Base-by-base conservation (phyloP, 2,888 invertebrate species). In the Andrena bicolor region DNA sequence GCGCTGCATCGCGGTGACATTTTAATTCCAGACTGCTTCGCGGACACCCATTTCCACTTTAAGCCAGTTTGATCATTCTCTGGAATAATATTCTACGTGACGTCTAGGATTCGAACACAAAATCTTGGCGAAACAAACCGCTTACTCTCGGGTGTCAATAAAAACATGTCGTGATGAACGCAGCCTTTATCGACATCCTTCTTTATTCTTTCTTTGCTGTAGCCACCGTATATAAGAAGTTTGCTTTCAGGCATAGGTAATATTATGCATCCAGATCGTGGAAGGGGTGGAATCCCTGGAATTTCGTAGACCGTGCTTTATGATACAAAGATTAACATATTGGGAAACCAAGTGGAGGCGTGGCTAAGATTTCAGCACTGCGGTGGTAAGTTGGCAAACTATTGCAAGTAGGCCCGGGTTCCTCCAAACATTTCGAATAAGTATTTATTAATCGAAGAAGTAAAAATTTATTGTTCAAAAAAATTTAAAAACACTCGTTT, bases 261-360 rank as follows among this genome's bases (percentile, higher is more conserved):
- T 95, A 98, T 96, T 69, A 97, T 96, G 91, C 97, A 98, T 0
- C 97, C 98, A 1, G 98, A 98, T 88, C 99, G 94, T 0, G 98
- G 96, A 28, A 96, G 94, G 0, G 98, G 98, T 1, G 96, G 94
- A 6, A 95, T 95, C 0, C 97, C 97, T 83, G 63, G 68, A 28
- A 72, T 65, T 53, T 68, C 0, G 35, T 23, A 60, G 5, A 51
- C 70, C 0, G 66, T 51, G 35, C 32, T 48, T 48, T 65, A 6
- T 64, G 23, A 49, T 49, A 68, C 28, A 78, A 63, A 65, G 2
- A 61, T 51, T 49, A 26, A 10, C 0, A 7, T 13, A 35, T 53
- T n/a, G n/a, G n/a, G n/a, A n/a, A n/a, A n/a, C n/a, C n/a, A n/a
- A n/a, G n/a, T n/a, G n/a, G n/a, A n/a, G n/a, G n/a, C n/a, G n/a